These are phyloP conservation scores for Noctua janthina DNA, from an alignment of 2,888 invertebrate genomes.

Conservation along the genomic window DNA sequence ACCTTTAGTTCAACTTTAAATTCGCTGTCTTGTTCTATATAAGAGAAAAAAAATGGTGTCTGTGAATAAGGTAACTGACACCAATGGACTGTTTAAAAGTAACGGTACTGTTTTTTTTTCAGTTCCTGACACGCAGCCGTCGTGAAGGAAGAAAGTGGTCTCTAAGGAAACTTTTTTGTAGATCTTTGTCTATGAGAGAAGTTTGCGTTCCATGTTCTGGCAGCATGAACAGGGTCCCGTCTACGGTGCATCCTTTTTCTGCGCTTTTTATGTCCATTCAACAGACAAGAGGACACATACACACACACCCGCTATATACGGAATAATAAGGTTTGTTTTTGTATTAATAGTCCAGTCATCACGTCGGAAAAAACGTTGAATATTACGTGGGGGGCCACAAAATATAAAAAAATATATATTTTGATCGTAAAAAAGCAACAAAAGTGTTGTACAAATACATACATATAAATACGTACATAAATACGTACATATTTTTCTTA, in stretches of 20 bases:
- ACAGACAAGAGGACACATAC: slow-evolving; percentile 94
- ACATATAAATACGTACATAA: no score
- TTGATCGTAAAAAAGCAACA: no score
- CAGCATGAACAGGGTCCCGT: neutral
- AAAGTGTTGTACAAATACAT: no score
- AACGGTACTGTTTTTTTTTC: neutral
- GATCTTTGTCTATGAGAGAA: neutral
- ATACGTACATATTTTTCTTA: no score
- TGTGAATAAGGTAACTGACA: neutral
- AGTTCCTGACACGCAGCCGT: neutral
- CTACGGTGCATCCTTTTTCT: slow-evolving; percentile 79
- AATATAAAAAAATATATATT: no score
- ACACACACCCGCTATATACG: slow-evolving; percentile 77
- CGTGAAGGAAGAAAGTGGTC: neutral
- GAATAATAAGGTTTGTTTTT: slow-evolving; percentile 47
- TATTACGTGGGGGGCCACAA: no score
- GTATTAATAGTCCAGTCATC: no score
- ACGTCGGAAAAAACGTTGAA: no score
- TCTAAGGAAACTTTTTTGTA: neutral
- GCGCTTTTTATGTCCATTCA: slow-evolving; percentile 97
- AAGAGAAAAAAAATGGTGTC: neutral
- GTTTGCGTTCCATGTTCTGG: neutral
- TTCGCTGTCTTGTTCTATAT: neutral
- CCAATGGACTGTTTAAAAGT: neutral
- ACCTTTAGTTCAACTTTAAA: no score